Evolutionary conservation across 2,888 invertebrate species (phyloP).

Genomic region (Alentia gelatinosa): DNA sequence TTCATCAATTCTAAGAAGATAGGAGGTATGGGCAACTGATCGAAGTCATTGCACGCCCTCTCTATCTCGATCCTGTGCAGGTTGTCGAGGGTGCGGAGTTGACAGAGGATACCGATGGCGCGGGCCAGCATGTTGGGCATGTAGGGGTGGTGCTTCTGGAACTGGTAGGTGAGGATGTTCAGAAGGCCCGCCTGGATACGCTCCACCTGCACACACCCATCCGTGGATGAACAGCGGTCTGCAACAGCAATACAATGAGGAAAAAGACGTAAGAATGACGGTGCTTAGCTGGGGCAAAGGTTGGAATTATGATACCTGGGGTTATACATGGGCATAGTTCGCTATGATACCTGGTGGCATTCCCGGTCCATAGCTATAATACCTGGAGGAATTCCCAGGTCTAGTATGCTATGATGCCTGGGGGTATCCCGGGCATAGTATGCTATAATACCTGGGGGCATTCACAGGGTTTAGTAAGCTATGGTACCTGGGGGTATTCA

Average conservation of each 20-base stretch:
- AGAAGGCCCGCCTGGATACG: background rate
- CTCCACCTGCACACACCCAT: background rate
- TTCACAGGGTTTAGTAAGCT: too few species aligned
- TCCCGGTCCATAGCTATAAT: too few species aligned
- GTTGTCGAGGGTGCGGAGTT: background rate
- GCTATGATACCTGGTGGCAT: too few species aligned
- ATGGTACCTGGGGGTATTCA: too few species aligned
- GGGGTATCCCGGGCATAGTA: too few species aligned
- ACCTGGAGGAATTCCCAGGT: too few species aligned
- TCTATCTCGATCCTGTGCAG: background rate
- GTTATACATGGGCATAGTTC: too few species aligned
- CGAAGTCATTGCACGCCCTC: background rate
- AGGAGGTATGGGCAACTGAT: background rate
- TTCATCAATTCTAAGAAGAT: slow-evolving; percentile 22
- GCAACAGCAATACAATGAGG: background rate
- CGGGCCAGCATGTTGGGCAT: slow-evolving; percentile 39
- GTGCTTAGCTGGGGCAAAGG: too few species aligned
- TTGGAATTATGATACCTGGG: too few species aligned
- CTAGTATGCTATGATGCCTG: too few species aligned
- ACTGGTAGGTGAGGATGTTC: background rate
- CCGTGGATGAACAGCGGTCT: background rate
- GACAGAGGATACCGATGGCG: background rate
- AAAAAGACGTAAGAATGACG: too few species aligned
- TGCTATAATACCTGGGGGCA: too few species aligned
- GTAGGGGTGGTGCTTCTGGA: slow-evolving; percentile 1